Evolutionary conservation across 2,888 invertebrate species (phyloP), one percentile per base, ranked within the genome.

Genomic region (Xestia rhomboidea): DNA sequence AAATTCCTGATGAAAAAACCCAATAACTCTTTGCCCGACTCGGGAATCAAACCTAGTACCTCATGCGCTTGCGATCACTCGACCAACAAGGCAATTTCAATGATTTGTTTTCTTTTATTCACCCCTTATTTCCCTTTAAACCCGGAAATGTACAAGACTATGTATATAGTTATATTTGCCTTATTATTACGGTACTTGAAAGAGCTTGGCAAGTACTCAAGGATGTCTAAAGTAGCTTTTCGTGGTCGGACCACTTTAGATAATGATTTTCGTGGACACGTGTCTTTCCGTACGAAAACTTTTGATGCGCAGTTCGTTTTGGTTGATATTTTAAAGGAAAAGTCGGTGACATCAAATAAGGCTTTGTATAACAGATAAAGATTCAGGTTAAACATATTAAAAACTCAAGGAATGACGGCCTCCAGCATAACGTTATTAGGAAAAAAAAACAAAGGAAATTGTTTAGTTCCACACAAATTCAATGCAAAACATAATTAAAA

Each of bases 221-320:
- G 21, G n/a, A 67, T 24, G 24, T 44, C 46, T 76, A 62, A 49
- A 79, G 78, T 62, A 77, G 77, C 44, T 38, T 62, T 67, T 46
- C 60, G 66, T 51, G 83, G 78, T 62, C 27, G 51, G 60, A 30
- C 49, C 83, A 83, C 78, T 83, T 83, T 11, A 15, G 57, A 44
- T 82, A 76, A 79, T 79, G 78, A 79, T 79, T 79, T 79, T 62
- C 64, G 49, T 76, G 7, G 21, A 44, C 77, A 82, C 77, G 77
- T 76, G 41, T 57, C 49, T 24, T 76, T 49, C 0, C 30, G 38
- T 1, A 18, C 11, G 41, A 34, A 64, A 75, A 76, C 49, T 76
- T 66, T 34, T 60, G 57, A 78, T 34, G 15, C 6, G 18, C 8
- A n/a, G 4, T 24, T 82, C 10, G 57, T 76, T 64, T 46, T 38